Conservation (phyloP, 2,888 invertebrate species). For the Chesias legatella region DNA sequence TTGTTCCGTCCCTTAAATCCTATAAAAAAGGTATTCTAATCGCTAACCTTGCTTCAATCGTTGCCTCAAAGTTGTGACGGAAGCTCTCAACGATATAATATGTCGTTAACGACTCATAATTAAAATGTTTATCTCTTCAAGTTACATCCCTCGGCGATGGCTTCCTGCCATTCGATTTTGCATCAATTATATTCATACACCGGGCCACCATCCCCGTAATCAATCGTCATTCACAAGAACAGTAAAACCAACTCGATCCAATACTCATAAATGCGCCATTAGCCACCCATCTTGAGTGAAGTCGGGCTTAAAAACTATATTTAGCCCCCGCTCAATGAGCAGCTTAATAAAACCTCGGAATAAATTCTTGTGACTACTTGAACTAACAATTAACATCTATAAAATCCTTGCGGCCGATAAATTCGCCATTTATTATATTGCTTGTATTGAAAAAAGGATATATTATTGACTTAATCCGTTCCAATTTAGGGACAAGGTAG, state of each 20-base stretch:
- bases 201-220: conserved; percentile 24
- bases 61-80: no score
- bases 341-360: conserved; percentile 51
- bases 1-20: no score
- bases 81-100: no score
- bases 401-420: conserved; percentile 48
- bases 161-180: no score
- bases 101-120: no score
- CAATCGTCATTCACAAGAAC: conserved; percentile 35
- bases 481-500: no score
- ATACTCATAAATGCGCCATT: conserved; percentile 60
- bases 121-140: conserved; percentile 2
- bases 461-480: no score
- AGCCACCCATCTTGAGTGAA: conserved; percentile 54
- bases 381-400: conserved; percentile 68
- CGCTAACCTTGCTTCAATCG: no score
- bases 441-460: conserved; percentile 50
- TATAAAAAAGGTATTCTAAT: no score
- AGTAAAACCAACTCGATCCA: conserved; percentile 48
- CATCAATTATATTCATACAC: no score
- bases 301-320: conserved; percentile 46
- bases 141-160: no score
- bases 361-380: no score
- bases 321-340: conserved; percentile 45
- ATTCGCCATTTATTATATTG: conserved; percentile 48